Percentiles rank a stretch among this genome's conserved stretches.
Evolutionary conservation across 2,113 vertebrate genomes (phyloP).

Genomic region (Zingel zingel): DNA sequence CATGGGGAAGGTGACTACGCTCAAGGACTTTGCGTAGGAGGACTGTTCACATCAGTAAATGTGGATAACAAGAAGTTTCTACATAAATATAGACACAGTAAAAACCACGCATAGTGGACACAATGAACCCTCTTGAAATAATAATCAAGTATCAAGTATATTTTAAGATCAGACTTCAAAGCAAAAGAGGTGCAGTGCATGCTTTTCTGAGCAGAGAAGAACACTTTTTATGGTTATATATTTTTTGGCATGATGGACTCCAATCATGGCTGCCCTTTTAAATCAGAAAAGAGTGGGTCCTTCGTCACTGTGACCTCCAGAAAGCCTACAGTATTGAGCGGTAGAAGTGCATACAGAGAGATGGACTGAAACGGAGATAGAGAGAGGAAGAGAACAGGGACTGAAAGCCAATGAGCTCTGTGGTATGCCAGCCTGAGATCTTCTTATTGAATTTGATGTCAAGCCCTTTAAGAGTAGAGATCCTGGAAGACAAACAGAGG

Average conservation of each 20-base stretch:
- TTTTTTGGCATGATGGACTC: conserved; percentile 18
- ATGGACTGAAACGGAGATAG: conserved; percentile 47
- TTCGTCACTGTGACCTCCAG: conserved; percentile 63
- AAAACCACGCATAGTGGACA: neutral
- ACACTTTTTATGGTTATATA: conserved; percentile 32
- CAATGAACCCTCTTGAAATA: neutral
- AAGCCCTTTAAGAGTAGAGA: conserved; percentile 74
- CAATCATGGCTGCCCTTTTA: conserved; percentile 58
- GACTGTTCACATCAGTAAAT: conserved; percentile 17
- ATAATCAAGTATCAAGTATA: neutral
- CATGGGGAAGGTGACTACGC: conserved; percentile 44
- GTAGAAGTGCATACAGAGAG: conserved; percentile 25
- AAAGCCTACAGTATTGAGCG: conserved; percentile 55
- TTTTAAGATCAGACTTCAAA: conserved; percentile 16
- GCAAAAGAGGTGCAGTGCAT: neutral
- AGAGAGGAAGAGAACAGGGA: conserved; percentile 44
- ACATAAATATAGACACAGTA: neutral
- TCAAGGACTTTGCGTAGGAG: conserved; percentile 39
- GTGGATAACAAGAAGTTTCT: conserved; percentile 5
- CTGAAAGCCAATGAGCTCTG: conserved; percentile 69
- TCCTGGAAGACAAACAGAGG: conserved; percentile 80
- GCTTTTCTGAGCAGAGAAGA: conserved; percentile 5
- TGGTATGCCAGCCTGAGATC: conserved; percentile 61
- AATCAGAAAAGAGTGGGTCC: conserved; percentile 51
- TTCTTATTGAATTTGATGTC: conserved; percentile 81